A percentile compares a stretch with the other conserved stretches of the same genome.
phyloP scores from a whole-genome alignment of 2,888 invertebrate species.

The Tinea pellionella region DNA sequence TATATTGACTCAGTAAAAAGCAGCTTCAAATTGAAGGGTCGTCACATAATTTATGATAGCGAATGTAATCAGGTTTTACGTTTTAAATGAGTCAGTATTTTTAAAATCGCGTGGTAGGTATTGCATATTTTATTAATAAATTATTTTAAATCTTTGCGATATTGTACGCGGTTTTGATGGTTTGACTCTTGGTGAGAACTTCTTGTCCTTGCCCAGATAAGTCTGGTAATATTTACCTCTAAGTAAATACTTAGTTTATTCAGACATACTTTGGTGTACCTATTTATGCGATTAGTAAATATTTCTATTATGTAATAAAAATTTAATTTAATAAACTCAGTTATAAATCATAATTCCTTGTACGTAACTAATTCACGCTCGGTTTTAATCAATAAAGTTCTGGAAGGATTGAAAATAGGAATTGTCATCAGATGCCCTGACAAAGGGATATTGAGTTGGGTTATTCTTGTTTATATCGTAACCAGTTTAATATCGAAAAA shows the following conservation, averaged over 20 bases:
- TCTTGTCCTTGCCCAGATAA: too few species aligned
- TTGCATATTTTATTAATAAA: too few species aligned
- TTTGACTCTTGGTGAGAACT: too few species aligned
- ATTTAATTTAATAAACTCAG: too few species aligned
- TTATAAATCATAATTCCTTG: not conserved
- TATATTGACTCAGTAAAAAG: slow-evolving; percentile 41
- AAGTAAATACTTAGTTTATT: too few species aligned
- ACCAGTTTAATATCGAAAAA: not conserved
- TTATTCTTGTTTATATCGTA: not conserved
- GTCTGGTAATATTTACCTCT: too few species aligned
- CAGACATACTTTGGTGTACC: too few species aligned
- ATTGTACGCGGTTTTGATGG: too few species aligned
- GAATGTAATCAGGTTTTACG: too few species aligned
- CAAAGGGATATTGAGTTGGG: slow-evolving; percentile 3
- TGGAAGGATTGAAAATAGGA: slow-evolving; percentile 17
- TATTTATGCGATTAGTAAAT: too few species aligned
- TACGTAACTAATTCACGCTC: slow-evolving; percentile 37
- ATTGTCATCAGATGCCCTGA: not conserved
- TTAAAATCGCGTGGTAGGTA: not conserved
- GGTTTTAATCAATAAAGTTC: slow-evolving; percentile 62
- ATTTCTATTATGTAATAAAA: too few species aligned
- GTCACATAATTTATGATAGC: not conserved
- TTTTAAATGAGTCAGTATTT: not conserved
- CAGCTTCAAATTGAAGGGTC: slow-evolving; percentile 29
- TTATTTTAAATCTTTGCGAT: too few species aligned